Evolutionary conservation across 2,113 vertebrate species (phyloP), one percentile per base, ranked within the genome.

Genomic region (Fregata magnificens): DNA sequence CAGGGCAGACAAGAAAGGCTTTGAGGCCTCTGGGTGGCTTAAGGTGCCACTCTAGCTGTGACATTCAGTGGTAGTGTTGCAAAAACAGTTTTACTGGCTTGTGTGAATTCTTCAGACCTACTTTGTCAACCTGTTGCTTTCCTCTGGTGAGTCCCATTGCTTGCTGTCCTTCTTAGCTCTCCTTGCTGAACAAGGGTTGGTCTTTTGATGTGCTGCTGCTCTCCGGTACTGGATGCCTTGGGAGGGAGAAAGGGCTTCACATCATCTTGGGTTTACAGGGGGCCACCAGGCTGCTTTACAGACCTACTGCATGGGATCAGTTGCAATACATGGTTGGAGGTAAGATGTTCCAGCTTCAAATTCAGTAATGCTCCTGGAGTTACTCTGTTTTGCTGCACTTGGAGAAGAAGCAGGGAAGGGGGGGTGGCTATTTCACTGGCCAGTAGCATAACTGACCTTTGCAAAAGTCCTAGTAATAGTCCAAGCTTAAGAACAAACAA

Each of bases 201-300:
- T 55, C 26, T 94, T 97, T 86, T 71, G 72, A 88, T 82, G 59
- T 11, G 34, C 52, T 63, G 79, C 16, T 88, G 63, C 38, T 74
- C 40, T 89, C 86, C 63, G 82, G 58, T 95, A 74, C 87, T 94
- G 97, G 82, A 94, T 49, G 70, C 94, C 97, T 97, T 80, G 16
- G n/a, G 53, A 85, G 18, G 73, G 16, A 95, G 17, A 55, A 44
- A 86, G 25, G 58, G 40, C 11, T 17, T 81, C 0, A 0, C 26
- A 22, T 82, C 36, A 83, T 40, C 24, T 45, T 42, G 70, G 50
- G 47, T 44, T 52, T 67, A 79, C 9, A 53, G 22, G 47, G 59
- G 47, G 38, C 55, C 55, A 81, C 24, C 15, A 52, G 40, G 29
- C 12, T 72, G 31, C 22, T 78, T 88, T 83, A 87, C 24, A 96